Evolutionary conservation across 2,113 vertebrate species (phyloP).

Genomic region (Solenodon paradoxus): DNA sequence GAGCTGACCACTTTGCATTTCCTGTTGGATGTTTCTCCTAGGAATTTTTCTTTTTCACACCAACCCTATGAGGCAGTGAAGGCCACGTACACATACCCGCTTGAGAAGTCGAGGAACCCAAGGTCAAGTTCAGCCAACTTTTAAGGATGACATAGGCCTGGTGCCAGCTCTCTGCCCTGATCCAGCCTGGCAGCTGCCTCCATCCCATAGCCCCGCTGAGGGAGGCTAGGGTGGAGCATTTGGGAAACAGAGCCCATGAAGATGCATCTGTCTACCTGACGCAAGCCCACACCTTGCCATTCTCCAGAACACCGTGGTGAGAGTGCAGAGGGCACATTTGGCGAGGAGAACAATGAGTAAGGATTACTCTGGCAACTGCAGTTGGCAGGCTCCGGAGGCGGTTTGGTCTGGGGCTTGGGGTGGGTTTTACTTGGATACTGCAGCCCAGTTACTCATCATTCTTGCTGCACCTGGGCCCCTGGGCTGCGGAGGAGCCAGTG

Average conservation of each 20-base stretch:
- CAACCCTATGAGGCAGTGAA: accelerated
- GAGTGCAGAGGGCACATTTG: slow-evolving; percentile 14
- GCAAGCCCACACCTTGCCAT: slow-evolving; percentile 41
- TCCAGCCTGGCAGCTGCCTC: background rate
- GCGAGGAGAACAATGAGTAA: slow-evolving; percentile 76
- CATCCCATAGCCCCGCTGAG: background rate
- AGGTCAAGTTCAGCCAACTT: slow-evolving; percentile 19
- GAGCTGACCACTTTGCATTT: background rate
- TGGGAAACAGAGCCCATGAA: background rate
- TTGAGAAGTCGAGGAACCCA: background rate
- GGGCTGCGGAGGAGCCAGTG: background rate
- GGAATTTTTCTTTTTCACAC: background rate
- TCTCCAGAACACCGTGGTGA: slow-evolving; percentile 62
- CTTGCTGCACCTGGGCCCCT: background rate
- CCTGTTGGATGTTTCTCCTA: background rate
- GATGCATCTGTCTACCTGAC: background rate
- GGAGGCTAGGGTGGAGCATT: background rate
- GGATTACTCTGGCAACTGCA: slow-evolving; percentile 67
- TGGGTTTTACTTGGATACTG: slow-evolving; percentile 11
- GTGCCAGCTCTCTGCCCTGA: background rate
- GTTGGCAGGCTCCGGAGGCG: background rate
- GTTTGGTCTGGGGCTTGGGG: slow-evolving; percentile 24
- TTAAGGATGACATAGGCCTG: background rate
- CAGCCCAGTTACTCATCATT: background rate
- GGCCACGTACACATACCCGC: too few species aligned